Percentiles rank a stretch among this genome's conserved stretches.
These are phyloP conservation scores for Anguilla japonica DNA, from an alignment of 2,113 vertebrate species.

Conservation along the genomic window DNA sequence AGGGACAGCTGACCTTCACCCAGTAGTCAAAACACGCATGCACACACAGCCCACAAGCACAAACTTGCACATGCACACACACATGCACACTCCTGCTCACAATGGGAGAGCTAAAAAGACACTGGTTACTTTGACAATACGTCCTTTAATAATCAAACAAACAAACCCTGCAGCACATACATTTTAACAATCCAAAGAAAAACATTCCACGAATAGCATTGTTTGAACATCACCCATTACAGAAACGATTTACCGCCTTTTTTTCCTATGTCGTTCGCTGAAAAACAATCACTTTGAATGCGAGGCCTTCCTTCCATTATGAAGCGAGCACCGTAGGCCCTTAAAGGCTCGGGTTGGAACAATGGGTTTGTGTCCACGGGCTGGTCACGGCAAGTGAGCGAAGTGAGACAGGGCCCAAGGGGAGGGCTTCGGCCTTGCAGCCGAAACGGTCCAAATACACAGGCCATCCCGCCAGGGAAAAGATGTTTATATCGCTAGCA, in stretches of 20 bases:
- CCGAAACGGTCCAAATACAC: slow-evolving; percentile 9
- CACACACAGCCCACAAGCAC: background rate
- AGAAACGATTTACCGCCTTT: slow-evolving; percentile 6
- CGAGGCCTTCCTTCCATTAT: slow-evolving; percentile 35
- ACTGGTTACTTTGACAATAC: background rate
- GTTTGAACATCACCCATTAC: slow-evolving; percentile 18
- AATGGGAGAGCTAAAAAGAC: background rate
- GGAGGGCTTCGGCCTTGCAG: background rate
- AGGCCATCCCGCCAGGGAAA: slow-evolving; percentile 1
- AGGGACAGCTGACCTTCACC: slow-evolving; percentile 1
- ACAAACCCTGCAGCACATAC: background rate
- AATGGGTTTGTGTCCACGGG: slow-evolving; percentile 15
- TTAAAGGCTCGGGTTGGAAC: slow-evolving; percentile 7
- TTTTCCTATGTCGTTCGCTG: background rate
- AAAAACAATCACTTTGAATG: slow-evolving; percentile 21
- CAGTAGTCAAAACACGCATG: background rate
- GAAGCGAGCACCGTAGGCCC: slow-evolving; percentile 10
- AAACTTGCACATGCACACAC: background rate
- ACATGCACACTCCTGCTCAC: background rate
- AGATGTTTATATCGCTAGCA: slow-evolving; percentile 6
- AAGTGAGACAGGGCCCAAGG: slow-evolving; percentile 5
- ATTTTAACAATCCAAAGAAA: background rate
- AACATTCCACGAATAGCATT: slow-evolving; percentile 1
- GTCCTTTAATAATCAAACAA: slow-evolving; percentile 4
- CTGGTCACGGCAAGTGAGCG: background rate